These are phyloP conservation scores for Musca domestica DNA, from an alignment of 1,140 invertebrate genomes.

Conservation along the genomic window DNA sequence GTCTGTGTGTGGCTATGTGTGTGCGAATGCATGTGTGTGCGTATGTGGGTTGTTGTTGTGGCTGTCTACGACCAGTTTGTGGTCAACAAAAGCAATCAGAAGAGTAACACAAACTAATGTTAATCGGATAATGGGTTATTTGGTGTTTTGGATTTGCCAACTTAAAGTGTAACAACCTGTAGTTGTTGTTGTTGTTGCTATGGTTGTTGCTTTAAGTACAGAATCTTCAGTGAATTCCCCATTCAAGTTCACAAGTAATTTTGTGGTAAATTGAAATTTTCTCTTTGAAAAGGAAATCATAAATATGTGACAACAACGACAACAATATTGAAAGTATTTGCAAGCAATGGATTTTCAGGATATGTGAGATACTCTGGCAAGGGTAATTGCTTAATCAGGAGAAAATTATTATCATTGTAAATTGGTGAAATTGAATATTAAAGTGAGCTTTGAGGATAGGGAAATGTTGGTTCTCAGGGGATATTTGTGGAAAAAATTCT, in stretches of 20 bases:
- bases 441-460: no score
- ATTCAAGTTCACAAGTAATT: neutral
- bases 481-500: no score
- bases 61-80: neutral
- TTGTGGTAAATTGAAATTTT: slow-evolving; percentile 7
- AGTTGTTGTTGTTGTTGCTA: no score
- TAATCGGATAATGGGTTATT: slow-evolving; percentile 7
- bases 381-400: no score
- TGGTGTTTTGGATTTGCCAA: no score
- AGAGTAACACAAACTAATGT: slow-evolving; percentile 25
- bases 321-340: neutral
- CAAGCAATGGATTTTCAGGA: no score
- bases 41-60: neutral
- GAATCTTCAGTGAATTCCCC: neutral
- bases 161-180: no score
- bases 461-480: no score
- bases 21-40: neutral
- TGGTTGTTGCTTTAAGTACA: no score
- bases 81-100: slow-evolving; percentile 26
- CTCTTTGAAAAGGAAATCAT: neutral
- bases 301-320: slow-evolving; percentile 5
- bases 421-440: no score
- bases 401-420: no score
- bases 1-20: neutral
- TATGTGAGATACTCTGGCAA: no score